Conservation (phyloP, 2,888 invertebrate species). For the Podabrus alpinus region DNA sequence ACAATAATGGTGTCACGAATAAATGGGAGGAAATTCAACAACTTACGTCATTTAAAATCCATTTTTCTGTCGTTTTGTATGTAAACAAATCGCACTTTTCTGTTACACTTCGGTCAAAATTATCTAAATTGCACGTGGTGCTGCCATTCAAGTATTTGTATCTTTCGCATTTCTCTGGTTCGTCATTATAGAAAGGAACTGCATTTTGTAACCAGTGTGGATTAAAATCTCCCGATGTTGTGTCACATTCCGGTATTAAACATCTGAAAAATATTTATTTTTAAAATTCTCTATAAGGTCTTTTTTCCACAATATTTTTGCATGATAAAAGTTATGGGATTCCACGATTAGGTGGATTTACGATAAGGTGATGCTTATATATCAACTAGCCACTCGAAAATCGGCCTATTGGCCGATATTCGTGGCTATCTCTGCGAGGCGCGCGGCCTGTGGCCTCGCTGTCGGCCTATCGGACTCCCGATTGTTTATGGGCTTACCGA, state of each 20-base stretch:
- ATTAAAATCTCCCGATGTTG: conserved; percentile 34
- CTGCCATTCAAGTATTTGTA: conserved; percentile 11
- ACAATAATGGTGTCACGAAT: too few species aligned
- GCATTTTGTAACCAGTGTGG: conserved; percentile 49
- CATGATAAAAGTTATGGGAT: too few species aligned
- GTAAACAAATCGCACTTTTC: conserved; percentile 43
- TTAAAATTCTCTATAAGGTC: too few species aligned
- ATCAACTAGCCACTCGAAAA: too few species aligned
- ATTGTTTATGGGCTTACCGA: too few species aligned
- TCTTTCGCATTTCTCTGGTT: conserved; percentile 42
- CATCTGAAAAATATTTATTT: conserved; percentile 11
- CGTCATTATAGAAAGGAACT: conserved; percentile 45
- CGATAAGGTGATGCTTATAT: too few species aligned
- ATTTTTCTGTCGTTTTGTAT: conserved; percentile 44
- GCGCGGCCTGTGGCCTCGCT: too few species aligned
- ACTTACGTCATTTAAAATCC: conserved; percentile 50
- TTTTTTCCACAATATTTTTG: too few species aligned
- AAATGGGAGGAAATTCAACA: background rate
- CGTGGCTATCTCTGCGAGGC: too few species aligned
- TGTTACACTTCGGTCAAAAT: conserved; percentile 36
- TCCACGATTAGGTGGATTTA: too few species aligned
- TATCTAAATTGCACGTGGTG: conserved; percentile 37
- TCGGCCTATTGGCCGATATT: too few species aligned
- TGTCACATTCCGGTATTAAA: conserved; percentile 49
- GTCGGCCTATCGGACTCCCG: too few species aligned